These are phyloP conservation scores for Autographa gamma DNA, from an alignment of 2,888 invertebrate genomes.

Conservation along the genomic window DNA sequence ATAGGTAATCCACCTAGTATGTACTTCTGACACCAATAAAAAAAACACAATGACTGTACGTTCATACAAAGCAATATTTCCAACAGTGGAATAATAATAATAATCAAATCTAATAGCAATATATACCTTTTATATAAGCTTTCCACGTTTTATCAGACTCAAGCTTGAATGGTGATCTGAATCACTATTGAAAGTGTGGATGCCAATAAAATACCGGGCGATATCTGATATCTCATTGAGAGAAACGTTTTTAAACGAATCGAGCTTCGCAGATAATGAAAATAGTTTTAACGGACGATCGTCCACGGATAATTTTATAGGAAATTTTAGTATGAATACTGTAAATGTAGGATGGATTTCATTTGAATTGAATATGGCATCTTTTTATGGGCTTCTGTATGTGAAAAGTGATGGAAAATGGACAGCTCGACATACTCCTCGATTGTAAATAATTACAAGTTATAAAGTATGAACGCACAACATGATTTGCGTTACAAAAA, in stretches of 20 bases:
- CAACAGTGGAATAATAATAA: neutral
- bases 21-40: too few species aligned
- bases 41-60: too few species aligned
- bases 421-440: neutral
- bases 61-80: neutral
- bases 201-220: slow-evolving; percentile 7
- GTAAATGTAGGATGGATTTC: neutral
- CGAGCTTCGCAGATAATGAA: slow-evolving; percentile 5
- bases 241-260: slow-evolving; percentile 5
- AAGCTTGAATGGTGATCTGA: neutral
- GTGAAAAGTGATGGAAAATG: neutral
- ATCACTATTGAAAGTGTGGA: neutral
- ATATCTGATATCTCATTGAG: slow-evolving; percentile 8
- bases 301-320: slow-evolving; percentile 7
- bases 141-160: neutral
- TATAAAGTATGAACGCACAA: too few species aligned
- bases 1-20: too few species aligned
- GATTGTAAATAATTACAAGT: too few species aligned
- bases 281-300: slow-evolving; percentile 8
- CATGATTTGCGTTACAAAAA: too few species aligned
- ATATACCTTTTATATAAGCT: neutral
- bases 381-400: neutral
- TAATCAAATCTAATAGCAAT: slow-evolving; percentile 19
- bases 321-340: neutral
- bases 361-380: neutral